Base-by-base conservation (phyloP, 2,797 vertebrate species). In the Petrocephalus sullivani region DNA sequence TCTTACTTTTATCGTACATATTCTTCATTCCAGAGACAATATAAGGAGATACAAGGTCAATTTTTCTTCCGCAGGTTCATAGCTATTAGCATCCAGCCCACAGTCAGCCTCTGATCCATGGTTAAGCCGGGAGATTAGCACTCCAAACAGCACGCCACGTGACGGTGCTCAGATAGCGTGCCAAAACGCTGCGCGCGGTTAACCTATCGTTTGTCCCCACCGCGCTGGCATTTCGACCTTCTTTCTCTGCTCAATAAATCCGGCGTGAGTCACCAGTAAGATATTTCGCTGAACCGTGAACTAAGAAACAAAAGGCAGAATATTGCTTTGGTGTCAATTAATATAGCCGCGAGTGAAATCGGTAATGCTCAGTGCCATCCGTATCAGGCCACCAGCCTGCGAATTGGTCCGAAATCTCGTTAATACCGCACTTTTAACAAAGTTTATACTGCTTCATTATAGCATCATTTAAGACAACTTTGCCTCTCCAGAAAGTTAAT, bases 351-450 rank as follows among this genome's bases (percentile, higher is more conserved):
- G 14, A 71, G 64, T 12, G 4, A 33, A 71, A 71, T 71, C 28
- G 28, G 64, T 71, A 71, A 71, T 16, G 64, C 64, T 71, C 71
- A 78, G 28, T 78, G 37, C 37, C 41, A 75, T 41, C 67, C 37
- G 7, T 16, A 75, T 75, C 67, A 75, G 33, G 19, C 4, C 37
- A 12, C 67, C 19, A 46, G 37, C 41, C 41, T 78, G 16, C n/a
- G 71, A 78, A 46, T n/a, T 78, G 71, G 71, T 78, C 71, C 37
- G 41, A 46, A 46, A 46, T 41, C 71, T 78, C 71, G 71, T 78
- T 78, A 78, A 78, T 78, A 9, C 37, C 71, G n/a, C 71, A 78
- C 19, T 78, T 78, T 78, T 78, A 78, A 46, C 71, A 78, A 78
- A 78, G 71, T 78, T 78, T 46, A 46, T 78, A 41, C 41, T 78